These are phyloP conservation scores for Lampris incognitus DNA, from an alignment of 2,113 vertebrate species.

Conservation along the genomic window DNA sequence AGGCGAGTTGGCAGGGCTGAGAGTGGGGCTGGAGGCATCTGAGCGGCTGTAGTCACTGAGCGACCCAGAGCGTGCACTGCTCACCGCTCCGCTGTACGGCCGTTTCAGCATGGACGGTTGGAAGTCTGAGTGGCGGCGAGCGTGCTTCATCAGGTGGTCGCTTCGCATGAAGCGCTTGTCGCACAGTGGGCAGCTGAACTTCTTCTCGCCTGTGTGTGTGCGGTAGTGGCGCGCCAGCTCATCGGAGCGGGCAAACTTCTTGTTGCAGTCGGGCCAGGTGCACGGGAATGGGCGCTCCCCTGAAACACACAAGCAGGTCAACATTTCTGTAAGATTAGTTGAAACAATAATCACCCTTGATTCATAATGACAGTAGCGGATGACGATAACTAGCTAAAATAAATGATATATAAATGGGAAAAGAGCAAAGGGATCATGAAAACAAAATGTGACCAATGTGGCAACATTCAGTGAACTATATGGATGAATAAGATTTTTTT, in stretches of 20 bases:
- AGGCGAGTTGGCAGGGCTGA: slow-evolving; percentile 88
- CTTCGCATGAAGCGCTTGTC: slow-evolving; percentile 87
- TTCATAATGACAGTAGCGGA: too few relatives aligned
- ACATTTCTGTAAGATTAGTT: too few relatives aligned
- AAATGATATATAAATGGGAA: too few relatives aligned
- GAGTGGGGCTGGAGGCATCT: slow-evolving; percentile 87
- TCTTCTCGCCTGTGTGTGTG: slow-evolving; percentile 92
- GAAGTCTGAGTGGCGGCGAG: slow-evolving; percentile 88
- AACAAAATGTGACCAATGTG: too few relatives aligned
- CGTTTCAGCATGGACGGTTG: slow-evolving; percentile 89
- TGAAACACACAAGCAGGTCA: slow-evolving; percentile 47
- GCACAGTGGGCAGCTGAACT: slow-evolving; percentile 89
- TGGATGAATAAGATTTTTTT: too few relatives aligned
- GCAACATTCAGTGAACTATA: too few relatives aligned
- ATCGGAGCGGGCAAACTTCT: slow-evolving; percentile 91
- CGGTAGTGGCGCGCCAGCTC: slow-evolving; percentile 91
- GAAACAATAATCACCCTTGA: too few relatives aligned
- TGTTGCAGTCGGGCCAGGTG: slow-evolving; percentile 89
- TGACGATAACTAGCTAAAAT: too few relatives aligned
- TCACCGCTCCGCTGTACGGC: slow-evolving; percentile 68
- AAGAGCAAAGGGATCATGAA: too few relatives aligned
- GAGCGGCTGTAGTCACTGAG: slow-evolving; percentile 92
- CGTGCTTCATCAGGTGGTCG: slow-evolving; percentile 91
- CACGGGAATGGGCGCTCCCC: slow-evolving; percentile 91
- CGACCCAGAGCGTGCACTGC: slow-evolving; percentile 83